Evolutionary conservation across 2,888 invertebrate genomes (phyloP), one percentile per base, ranked within the genome.

Genomic region (Pelosia muscerda): DNA sequence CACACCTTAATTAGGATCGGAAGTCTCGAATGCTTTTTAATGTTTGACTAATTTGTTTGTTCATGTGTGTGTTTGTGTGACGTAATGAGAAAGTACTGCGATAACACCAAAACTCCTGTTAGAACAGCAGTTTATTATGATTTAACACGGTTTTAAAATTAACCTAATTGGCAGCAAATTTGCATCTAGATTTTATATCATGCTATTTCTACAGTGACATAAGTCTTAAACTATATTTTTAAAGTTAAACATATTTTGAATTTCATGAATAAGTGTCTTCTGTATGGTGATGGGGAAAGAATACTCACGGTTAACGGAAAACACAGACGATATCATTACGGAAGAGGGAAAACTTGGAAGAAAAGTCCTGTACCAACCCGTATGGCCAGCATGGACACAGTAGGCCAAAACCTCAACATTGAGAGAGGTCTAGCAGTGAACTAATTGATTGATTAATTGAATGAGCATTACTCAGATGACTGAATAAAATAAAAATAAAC

Each of bases 1-100:
- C 86, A 81, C 87, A 82, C 87, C 90, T 90, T 91, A 91, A 93
- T 92, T 93, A 90, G 87, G 84, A 88, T 90, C 89, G 92, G 91
- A 92, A 90, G 91, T 90, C 84, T 86, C 84, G 76, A 88, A 88
- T 86, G 85, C 79, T 87, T 78, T 89, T 89, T 90, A 91, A 92
- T 90, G 91, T 88, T 86, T 86, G 78, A 88, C 91, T 92, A 92
- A 92, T 92, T 88, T 90, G 90, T 91, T 90, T 89, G 87, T 88
- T 87, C 72, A 72, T 78, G 73, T 77, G 69, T 71, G 66, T 62
- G 63, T 71, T 42, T 57, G 69, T 69, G 62, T 78, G 76, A 78
- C 77, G 74, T 75, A 78, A 81, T 62, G 55, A 66, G 70, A 77
- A 79, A 75, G 78, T 82, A 74, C 63, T 54, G 34, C 69, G 78